Base-by-base conservation (phyloP, 2,113 vertebrate genomes). In the Neodontobutis hainanensis region DNA sequence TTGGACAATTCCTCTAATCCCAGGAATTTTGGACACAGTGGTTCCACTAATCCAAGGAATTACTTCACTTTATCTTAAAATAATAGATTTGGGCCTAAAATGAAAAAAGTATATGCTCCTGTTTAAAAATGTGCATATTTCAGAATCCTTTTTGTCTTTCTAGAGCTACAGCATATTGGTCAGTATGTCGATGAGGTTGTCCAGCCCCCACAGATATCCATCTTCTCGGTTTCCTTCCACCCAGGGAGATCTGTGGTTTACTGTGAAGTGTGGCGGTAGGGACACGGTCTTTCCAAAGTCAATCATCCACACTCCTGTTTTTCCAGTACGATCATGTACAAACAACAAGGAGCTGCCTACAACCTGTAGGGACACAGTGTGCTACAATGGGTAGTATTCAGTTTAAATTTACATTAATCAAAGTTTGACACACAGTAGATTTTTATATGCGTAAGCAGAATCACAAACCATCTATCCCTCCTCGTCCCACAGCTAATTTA, bases 241-340 rank as follows among this genome's bases (percentile, higher is more conserved):
- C 95, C 95, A 96, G 4, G 93, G 92, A 55, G 90, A 89, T 56
- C 93, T 90, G 82, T 96, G 95, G 77, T 93, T 93, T 84, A 95
- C 80, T 0, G 83, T 92, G 62, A 92, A 88, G 36, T 84, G 83
- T 9, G 86, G 49, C 0, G 94, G 90, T 55, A 95, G 73, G 4
- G 85, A 77, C 36, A 89, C 83, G 0, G 94, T 95, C 90, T 95
- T 96, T 66, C 94, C 94, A 27, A 96, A 96, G 89, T 96, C 95
- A 3, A 96, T 96, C 95, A 96, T 96, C 94, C 95, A 95, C 36
- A 96, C 93, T 7, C 92, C 94, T 42, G 93, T 93, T 68, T 87
- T 87, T 49, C 91, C 92, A 0, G 89, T 90, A 40, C 85, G 74
- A 77, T 96, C 94, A 0, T 96, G 95, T 43, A 95, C 90, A 15